Evolutionary conservation across 1,140 invertebrate genomes (phyloP).

Genomic region (Delia radicum): DNA sequence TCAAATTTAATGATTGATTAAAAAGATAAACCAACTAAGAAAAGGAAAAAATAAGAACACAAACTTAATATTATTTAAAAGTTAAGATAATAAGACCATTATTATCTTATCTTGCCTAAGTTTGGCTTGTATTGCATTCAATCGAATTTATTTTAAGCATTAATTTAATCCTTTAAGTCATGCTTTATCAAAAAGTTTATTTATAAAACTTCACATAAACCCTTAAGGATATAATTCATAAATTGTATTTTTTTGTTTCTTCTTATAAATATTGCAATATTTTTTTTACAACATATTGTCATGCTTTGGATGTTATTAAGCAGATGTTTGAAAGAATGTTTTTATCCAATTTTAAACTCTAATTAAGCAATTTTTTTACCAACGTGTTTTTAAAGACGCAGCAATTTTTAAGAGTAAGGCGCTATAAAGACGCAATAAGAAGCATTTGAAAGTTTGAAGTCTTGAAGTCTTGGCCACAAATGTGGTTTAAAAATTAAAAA

Average conservation of each 20-base stretch:
- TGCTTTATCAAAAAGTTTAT: background rate
- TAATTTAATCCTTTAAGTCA: background rate
- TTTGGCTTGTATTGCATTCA: background rate
- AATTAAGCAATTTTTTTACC: too few species aligned
- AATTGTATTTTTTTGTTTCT: constrained; percentile 3
- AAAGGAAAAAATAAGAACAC: background rate
- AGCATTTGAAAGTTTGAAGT: too few species aligned
- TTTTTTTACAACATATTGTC: constrained; percentile 7
- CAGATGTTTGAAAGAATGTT: background rate
- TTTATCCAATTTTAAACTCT: too few species aligned
- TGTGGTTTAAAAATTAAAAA: too few species aligned
- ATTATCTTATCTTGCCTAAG: background rate
- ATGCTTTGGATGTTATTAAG: background rate
- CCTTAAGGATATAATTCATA: constrained; percentile 18
- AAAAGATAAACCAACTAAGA: background rate
- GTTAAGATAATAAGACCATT: background rate
- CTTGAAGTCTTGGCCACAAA: too few species aligned
- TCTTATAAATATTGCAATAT: background rate
- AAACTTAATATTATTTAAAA: background rate
- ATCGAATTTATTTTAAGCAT: background rate
- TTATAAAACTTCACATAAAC: background rate
- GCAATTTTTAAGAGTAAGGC: too few species aligned
- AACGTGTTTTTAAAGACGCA: too few species aligned
- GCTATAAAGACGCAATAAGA: too few species aligned
- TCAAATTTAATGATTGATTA: background rate